Percentiles rank a stretch among this genome's conserved stretches.
Evolutionary conservation across 2,888 invertebrate species (phyloP).

Genomic region (Apodemia hepburni): DNA sequence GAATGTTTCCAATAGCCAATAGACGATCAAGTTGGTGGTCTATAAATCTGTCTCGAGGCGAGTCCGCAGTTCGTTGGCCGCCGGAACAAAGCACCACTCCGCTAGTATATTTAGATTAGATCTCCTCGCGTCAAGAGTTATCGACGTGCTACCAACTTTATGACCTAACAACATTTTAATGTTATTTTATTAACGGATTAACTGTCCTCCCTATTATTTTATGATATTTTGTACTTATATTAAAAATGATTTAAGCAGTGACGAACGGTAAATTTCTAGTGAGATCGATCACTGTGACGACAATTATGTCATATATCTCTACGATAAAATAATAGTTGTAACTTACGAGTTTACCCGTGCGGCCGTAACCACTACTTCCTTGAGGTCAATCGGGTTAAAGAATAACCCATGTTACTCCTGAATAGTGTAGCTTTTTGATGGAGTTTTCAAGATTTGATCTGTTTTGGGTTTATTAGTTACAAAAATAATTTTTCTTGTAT

Average conservation of each 20-base stretch:
- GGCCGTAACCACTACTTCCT: too few species aligned
- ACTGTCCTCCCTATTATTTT: background rate
- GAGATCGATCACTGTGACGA: background rate
- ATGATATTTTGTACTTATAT: background rate
- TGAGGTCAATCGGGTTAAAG: too few species aligned
- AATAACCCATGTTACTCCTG: too few species aligned
- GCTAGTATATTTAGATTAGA: background rate
- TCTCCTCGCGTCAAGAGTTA: conserved; percentile 11
- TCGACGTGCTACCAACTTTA: conserved; percentile 12
- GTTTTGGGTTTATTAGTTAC: too few species aligned
- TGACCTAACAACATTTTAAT: conserved; percentile 8
- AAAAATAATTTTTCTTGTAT: too few species aligned
- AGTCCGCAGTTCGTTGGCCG: conserved; percentile 17
- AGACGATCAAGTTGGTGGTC: conserved; percentile 17
- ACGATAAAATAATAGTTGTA: too few species aligned
- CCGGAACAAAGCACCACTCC: background rate
- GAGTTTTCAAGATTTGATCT: too few species aligned
- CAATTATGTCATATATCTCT: background rate
- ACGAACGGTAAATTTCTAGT: background rate
- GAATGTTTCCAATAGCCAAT: conserved; percentile 23
- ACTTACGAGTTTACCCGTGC: too few species aligned
- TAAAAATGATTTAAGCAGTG: background rate
- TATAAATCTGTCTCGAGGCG: conserved; percentile 24
- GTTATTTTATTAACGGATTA: conserved; percentile 5
- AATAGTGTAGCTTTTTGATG: too few species aligned